Evolutionary conservation across 2,888 invertebrate genomes (phyloP).

Genomic region (Dendrolimus pini): DNA sequence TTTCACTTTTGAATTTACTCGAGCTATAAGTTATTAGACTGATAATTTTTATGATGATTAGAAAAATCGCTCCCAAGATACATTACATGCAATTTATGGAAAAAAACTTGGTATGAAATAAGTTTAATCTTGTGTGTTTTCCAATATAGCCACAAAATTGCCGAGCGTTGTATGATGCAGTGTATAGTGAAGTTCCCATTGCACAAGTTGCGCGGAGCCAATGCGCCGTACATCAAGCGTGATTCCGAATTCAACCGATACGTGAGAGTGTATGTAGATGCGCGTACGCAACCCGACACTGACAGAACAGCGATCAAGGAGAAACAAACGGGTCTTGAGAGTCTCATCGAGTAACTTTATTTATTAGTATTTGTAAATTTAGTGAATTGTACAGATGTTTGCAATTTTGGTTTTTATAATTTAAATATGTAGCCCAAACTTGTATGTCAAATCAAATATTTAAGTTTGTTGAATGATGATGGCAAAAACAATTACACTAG

Average conservation of each 20-base stretch:
- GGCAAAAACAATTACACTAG: too few species aligned
- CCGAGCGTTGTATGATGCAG: slow-evolving; percentile 56
- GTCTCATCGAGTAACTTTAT: slow-evolving; percentile 33
- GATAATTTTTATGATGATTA: too few species aligned
- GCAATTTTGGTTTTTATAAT: background rate
- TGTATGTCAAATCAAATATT: too few species aligned
- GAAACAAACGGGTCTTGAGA: slow-evolving; percentile 28
- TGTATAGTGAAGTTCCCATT: slow-evolving; percentile 53
- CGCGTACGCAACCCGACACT: slow-evolving; percentile 19
- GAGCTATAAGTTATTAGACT: too few species aligned
- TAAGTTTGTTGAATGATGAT: too few species aligned
- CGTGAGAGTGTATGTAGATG: slow-evolving; percentile 48
- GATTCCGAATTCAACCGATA: slow-evolving; percentile 38
- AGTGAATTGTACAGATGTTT: too few species aligned
- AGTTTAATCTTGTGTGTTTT: background rate
- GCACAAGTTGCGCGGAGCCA: slow-evolving; percentile 44
- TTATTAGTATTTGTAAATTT: background rate
- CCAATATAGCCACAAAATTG: slow-evolving; percentile 54
- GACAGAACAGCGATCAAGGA: slow-evolving; percentile 19
- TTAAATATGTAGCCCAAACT: too few species aligned
- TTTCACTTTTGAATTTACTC: too few species aligned
- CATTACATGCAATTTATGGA: too few species aligned
- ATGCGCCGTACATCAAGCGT: slow-evolving; percentile 44
- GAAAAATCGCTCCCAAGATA: too few species aligned
- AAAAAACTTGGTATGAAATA: too few species aligned